Conservation (phyloP, 1,140 invertebrate genomes). For the Drosophila simulans region DNA sequence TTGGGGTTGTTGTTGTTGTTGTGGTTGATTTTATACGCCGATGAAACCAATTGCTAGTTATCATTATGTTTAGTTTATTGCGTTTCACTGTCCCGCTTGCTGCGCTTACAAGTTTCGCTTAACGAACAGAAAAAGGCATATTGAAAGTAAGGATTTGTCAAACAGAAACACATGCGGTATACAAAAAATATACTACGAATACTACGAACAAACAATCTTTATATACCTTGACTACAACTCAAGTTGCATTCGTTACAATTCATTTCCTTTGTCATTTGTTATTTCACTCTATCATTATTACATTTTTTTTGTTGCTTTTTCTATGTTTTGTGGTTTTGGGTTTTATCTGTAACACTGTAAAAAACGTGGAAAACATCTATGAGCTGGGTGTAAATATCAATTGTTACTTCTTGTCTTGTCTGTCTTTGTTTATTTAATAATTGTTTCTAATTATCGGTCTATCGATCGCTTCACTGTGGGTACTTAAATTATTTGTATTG, state of each 20-base stretch:
- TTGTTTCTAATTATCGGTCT: slow-evolving; percentile 39
- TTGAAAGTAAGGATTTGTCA: slow-evolving; percentile 40
- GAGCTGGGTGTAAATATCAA: slow-evolving; percentile 55
- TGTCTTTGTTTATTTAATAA: slow-evolving; percentile 17
- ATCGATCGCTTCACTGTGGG: slow-evolving; percentile 34
- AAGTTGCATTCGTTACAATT: slow-evolving; percentile 16
- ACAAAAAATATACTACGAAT: slow-evolving; percentile 44
- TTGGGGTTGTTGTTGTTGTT: slow-evolving; percentile 29
- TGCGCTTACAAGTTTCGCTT: slow-evolving; percentile 76
- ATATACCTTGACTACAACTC: slow-evolving; percentile 50
- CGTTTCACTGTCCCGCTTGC: slow-evolving; percentile 54
- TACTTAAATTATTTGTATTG: slow-evolving; percentile 68
- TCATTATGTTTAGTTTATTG: slow-evolving; percentile 60
- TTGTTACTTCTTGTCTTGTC: slow-evolving; percentile 19
- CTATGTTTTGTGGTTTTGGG: slow-evolving; percentile 5
- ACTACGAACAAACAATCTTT: slow-evolving; percentile 59
- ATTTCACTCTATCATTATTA: not conserved
- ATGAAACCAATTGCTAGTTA: slow-evolving; percentile 75
- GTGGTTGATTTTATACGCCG: slow-evolving; percentile 56
- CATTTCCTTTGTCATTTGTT: slow-evolving; percentile 4
- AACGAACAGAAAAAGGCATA: slow-evolving; percentile 72
- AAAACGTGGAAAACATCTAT: slow-evolving; percentile 39
- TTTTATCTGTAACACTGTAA: slow-evolving; percentile 45
- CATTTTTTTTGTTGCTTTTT: not conserved
- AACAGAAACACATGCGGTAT: slow-evolving; percentile 38